Base-by-base conservation (phyloP, 1,140 invertebrate genomes). In the Musca domestica region DNA sequence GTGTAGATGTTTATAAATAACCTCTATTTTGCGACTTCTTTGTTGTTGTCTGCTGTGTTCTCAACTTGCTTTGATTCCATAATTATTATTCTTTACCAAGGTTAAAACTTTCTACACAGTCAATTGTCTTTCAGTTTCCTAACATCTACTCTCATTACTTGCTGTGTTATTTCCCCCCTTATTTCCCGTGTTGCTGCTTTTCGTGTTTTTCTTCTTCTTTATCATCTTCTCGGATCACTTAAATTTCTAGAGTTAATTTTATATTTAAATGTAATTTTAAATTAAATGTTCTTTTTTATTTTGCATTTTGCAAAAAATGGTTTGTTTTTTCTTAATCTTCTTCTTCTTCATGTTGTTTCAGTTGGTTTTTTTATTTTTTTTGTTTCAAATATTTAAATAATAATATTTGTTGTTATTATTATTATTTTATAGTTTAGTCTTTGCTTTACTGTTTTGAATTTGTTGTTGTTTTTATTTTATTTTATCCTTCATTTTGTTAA, bases 391-490 rank as follows among this genome's bases (percentile, higher is more conserved):
- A 2, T 12, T 41, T 41, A 41, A 41, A 41, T 41, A 41, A 41
- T 41, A 41, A 41, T 41, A 12, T 9, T 30, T 49, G 19, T 65
- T 54, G 34, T 56, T 56, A 25, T 56, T 65, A 47, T 47, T 67
- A 22, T 41, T 41, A 30, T 34, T 56, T 17, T 66, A 15, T 51
- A 61, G 48, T 64, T 63, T 49, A 49, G 46, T 63, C 66, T 67
- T 63, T 61, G 58, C 67, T 74, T 78, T 70, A 73, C 74, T 76
- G 73, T 71, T 75, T 73, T 65, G 67, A 56, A 64, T 49, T 48
- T 71, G 49, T 69, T 68, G 34, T 67, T 69, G 48, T 61, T 63
- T 48, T 52, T 69, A 49, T 47, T 47, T 66, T 34, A 67, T 47
- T 54, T 70, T 41, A 30, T 19, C 5, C 58, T 68, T 14, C 25